Conservation (phyloP, 35 echinoderm and acorn worm genomes). For the Hemicentrotus pulcherrimus region DNA sequence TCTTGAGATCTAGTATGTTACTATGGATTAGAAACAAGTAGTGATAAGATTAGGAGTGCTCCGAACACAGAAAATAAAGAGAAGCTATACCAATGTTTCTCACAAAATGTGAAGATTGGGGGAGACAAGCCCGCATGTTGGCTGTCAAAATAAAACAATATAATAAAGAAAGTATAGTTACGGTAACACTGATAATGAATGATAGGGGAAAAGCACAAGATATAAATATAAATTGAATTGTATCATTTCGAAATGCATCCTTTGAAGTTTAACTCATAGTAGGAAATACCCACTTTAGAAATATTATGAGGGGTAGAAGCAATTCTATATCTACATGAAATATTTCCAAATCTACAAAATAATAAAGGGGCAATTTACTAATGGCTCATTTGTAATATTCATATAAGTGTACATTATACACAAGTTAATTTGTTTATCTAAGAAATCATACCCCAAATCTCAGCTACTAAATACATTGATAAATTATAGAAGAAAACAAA, state of each 20-base stretch:
- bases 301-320: no score
- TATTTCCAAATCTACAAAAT: background rate
- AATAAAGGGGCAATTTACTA: background rate
- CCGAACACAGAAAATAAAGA: background rate
- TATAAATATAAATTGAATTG: background rate
- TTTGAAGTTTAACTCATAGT: background rate
- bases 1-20: no score
- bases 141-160: conserved; percentile 25
- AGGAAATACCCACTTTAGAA: background rate
- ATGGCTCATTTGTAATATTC: no score
- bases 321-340: background rate
- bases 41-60: background rate
- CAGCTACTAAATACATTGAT: no score
- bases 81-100: conserved; percentile 5
- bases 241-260: background rate
- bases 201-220: background rate
- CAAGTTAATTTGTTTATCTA: no score
- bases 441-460: no score
- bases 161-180: background rate
- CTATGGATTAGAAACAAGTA: background rate
- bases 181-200: background rate
- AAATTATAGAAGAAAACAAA: no score
- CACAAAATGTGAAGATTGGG: background rate
- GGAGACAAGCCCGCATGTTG: conserved; percentile 1
- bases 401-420: no score